Evolutionary conservation across 2,888 invertebrate species (phyloP), one percentile per base, ranked within the genome.

Genomic region (Serrognathus titanus): DNA sequence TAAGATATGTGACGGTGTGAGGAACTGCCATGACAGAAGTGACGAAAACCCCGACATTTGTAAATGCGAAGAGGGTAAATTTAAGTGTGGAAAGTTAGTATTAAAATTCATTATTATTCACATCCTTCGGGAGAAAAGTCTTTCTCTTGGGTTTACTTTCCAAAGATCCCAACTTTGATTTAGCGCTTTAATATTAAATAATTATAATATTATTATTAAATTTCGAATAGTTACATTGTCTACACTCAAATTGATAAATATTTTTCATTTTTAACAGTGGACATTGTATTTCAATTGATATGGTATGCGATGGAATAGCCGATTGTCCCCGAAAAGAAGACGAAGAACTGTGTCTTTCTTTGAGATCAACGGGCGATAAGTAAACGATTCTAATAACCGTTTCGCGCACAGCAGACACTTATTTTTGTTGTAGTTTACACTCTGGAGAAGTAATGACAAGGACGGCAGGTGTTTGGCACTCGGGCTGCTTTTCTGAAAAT

Each of bases 301-400:
- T 88, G 76, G 83, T 91, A 0, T 92, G 92, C 70, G 92, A 92
- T 69, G 87, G 86, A n/a, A 74, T 83, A 6, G 66, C 72, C 0
- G 92, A 93, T 69, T 93, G 92, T 71, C 85, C 86, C 0, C 79
- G 84, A 56, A 86, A 86, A 5, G 88, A 89, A 63, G 92, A 93
- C 67, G 92, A 92, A 71, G 71, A 71, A 6, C 74, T 77, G 4
- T 92, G 92, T 69, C 79, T 82, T 50, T 84, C 76, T 9, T 69
- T 86, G 38, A 77, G 78, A 61, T 66, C 75, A 11, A 69, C 73
- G 10, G 51, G 55, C 1, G 63, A 74, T 20, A 67, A 69, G 77
- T 77, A 64, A 69, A 67, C 11, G 10, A 43, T 37, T 16, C 36
- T 31, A 39, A n/a, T n/a, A n/a, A 4, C 7, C 10, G 11, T 36